A percentile compares a stretch with the other conserved stretches of the same genome.
Evolutionary conservation across 1,140 invertebrate genomes (phyloP).

Genomic region (Epicauta chinensis): DNA sequence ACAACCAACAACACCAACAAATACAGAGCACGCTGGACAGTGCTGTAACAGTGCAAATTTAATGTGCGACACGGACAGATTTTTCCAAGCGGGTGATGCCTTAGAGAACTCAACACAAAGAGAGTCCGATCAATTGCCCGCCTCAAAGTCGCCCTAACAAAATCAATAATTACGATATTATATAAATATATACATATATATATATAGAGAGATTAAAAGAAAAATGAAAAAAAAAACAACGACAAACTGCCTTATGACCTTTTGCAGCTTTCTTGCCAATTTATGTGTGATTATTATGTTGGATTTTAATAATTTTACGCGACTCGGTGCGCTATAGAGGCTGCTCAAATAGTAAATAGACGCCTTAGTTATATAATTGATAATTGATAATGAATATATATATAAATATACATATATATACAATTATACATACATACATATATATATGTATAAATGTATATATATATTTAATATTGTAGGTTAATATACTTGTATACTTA

Average conservation of each 20-base stretch:
- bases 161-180: background rate
- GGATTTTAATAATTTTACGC: slow-evolving; percentile 33
- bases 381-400: no score
- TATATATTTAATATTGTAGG: slow-evolving; percentile 16
- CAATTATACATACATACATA: no score
- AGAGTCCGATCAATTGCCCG: slow-evolving; percentile 26
- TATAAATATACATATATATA: background rate
- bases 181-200: no score
- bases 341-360: slow-evolving; percentile 27
- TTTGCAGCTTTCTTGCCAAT: slow-evolving; percentile 39
- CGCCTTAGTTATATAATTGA: no score
- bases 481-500: slow-evolving; percentile 20
- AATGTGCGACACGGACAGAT: slow-evolving; percentile 41
- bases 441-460: slow-evolving; percentile 17
- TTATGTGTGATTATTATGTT: slow-evolving; percentile 37
- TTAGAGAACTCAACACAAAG: slow-evolving; percentile 29
- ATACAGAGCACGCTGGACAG: slow-evolving; percentile 32
- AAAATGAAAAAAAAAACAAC: slow-evolving; percentile 23
- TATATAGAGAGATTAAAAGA: no score
- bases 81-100: slow-evolving; percentile 38
- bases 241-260: slow-evolving; percentile 37
- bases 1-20: slow-evolving; percentile 5
- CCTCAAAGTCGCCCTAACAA: slow-evolving; percentile 30
- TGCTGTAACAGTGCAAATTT: slow-evolving; percentile 39
- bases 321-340: slow-evolving; percentile 31